Conservation (phyloP, 2,113 vertebrate genomes). For the Phocoena sinus region DNA sequence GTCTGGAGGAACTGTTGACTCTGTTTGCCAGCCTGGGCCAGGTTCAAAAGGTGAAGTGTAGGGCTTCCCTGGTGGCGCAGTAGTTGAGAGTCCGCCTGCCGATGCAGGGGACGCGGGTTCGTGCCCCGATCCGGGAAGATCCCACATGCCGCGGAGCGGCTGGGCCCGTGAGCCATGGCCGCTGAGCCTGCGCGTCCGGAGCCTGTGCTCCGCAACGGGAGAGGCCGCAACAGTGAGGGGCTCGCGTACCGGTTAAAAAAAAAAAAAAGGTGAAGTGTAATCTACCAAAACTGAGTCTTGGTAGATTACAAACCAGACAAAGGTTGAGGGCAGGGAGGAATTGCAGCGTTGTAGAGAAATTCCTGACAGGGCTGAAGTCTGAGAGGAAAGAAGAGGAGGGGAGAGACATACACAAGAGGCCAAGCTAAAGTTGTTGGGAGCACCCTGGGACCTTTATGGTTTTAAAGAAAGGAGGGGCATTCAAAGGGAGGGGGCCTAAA, state of each 20-base stretch:
- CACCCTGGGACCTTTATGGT: background rate
- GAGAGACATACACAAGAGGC: background rate
- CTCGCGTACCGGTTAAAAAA: too few relatives aligned
- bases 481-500: background rate
- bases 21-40: background rate
- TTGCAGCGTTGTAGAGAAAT: background rate
- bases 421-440: background rate
- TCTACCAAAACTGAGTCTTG: background rate
- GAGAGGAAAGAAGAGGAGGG: background rate
- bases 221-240: too few relatives aligned
- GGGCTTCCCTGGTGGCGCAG: too few relatives aligned
- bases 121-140: too few relatives aligned
- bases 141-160: too few relatives aligned
- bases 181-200: too few relatives aligned
- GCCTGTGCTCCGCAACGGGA: too few relatives aligned
- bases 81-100: too few relatives aligned
- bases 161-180: too few relatives aligned
- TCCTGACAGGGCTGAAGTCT: background rate
- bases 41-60: background rate
- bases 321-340: background rate
- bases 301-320: background rate
- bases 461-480: background rate
- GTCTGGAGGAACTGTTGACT: background rate
- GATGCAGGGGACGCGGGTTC: too few relatives aligned
- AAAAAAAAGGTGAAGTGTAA: background rate